Conservation (phyloP, 2,888 invertebrate genomes). For the Calameuta idolon region DNA sequence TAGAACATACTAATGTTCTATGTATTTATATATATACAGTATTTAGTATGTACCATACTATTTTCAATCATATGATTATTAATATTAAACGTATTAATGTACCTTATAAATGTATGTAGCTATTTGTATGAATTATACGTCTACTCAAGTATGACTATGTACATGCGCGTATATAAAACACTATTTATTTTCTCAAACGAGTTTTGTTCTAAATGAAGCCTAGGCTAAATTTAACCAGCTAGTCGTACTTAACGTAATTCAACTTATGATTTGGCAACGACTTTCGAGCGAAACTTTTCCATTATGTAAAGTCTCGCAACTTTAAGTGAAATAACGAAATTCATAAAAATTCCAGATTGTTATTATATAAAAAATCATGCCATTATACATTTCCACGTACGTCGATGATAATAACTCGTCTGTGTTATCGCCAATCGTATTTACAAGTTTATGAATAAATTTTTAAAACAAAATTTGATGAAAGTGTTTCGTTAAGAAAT, state of each 20-base stretch:
- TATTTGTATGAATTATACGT: constrained; percentile 6
- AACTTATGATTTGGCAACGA: constrained; percentile 8
- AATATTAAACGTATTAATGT: neutral
- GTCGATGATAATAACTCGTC: neutral
- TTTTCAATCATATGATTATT: neutral
- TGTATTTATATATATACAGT: constrained; percentile 20
- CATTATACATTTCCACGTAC: neutral
- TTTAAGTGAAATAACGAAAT: neutral
- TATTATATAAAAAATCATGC: neutral
- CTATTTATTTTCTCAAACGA: neutral
- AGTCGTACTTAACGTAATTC: neutral
- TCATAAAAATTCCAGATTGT: neutral
- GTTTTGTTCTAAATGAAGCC: neutral
- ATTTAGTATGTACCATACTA: constrained; percentile 8
- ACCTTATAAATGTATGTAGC: neutral
- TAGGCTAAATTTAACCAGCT: neutral
- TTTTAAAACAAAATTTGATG: neutral
- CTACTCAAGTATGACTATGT: neutral
- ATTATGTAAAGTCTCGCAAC: neutral
- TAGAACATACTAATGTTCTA: constrained; percentile 10
- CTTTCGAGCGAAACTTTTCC: neutral
- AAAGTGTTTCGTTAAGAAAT: neutral
- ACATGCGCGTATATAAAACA: neutral
- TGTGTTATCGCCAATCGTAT: neutral
- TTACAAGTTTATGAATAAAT: neutral